Evolutionary conservation across 1,140 invertebrate genomes (phyloP).

Genomic region (Nephotettix cincticeps): DNA sequence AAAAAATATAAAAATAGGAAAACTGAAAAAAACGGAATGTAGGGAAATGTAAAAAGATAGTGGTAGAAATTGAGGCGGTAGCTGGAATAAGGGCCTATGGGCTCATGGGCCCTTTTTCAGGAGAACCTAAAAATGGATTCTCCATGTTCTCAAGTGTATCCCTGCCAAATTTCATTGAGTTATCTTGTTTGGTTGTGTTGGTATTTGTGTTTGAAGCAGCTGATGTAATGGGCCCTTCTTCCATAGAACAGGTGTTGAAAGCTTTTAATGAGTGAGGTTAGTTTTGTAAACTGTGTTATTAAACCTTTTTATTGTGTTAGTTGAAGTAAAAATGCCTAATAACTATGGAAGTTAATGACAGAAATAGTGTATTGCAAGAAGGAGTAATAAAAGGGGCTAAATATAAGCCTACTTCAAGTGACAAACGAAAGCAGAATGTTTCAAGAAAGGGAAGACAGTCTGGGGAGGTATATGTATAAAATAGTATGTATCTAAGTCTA

Average conservation of each 20-base stretch:
- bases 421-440: neutral
- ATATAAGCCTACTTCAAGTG: neutral
- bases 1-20: neutral
- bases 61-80: no score
- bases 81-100: no score
- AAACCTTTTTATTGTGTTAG: neutral
- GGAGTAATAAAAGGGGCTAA: neutral
- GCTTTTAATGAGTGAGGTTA: neutral
- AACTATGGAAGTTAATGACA: neutral
- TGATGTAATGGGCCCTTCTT: neutral
- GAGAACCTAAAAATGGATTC: no score
- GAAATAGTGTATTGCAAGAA: neutral
- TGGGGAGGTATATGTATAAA: no score
- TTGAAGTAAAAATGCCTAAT: neutral
- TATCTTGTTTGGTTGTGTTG: no score
- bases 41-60: no score
- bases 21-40: no score
- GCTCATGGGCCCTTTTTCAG: no score
- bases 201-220: neutral
- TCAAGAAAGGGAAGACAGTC: neutral
- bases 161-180: no score
- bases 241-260: neutral
- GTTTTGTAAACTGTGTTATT: neutral
- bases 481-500: conserved; percentile 1
- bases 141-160: no score